These are phyloP conservation scores for Salmo trutta DNA, from an alignment of 2,797 vertebrate species.

Conservation along the genomic window DNA sequence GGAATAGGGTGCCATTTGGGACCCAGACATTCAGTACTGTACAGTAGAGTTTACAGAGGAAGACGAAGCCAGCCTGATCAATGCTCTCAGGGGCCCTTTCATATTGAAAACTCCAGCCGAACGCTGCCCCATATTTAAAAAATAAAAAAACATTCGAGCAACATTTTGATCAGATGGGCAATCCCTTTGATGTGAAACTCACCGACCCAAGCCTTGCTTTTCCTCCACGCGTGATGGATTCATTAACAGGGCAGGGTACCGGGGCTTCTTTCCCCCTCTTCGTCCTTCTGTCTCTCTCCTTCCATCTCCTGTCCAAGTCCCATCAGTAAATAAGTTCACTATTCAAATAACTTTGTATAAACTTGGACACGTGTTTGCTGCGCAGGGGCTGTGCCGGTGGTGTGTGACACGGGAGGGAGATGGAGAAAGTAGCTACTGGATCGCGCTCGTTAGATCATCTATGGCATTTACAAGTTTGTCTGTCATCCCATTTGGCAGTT, in stretches of 20 bases:
- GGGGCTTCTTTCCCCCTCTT: slow-evolving; percentile 18
- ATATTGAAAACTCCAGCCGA: not conserved
- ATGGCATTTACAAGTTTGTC: too few relatives aligned
- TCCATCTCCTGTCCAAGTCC: slow-evolving; percentile 10
- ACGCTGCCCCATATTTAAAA: slow-evolving; percentile 2
- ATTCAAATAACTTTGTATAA: too few relatives aligned
- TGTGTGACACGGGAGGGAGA: too few relatives aligned
- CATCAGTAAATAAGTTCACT: not conserved
- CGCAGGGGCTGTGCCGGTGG: too few relatives aligned
- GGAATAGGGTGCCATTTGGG: not conserved
- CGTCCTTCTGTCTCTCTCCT: slow-evolving; percentile 20
- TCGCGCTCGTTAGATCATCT: too few relatives aligned
- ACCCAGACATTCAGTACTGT: not conserved
- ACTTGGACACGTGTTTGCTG: too few relatives aligned
- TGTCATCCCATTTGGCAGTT: too few relatives aligned
- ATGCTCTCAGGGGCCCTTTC: not conserved
- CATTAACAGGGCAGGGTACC: slow-evolving; percentile 10
- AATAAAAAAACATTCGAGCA: not conserved
- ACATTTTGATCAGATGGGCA: slow-evolving; percentile 46
- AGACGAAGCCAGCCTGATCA: not conserved
- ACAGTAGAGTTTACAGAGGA: not conserved
- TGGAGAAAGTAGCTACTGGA: too few relatives aligned
- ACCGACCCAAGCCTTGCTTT: slow-evolving; percentile 12
- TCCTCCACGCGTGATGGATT: slow-evolving; percentile 29
- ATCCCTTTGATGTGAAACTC: slow-evolving; percentile 59